Evolutionary conservation across 2,113 vertebrate genomes (phyloP).

Genomic region (Heteronetta atricapilla): DNA sequence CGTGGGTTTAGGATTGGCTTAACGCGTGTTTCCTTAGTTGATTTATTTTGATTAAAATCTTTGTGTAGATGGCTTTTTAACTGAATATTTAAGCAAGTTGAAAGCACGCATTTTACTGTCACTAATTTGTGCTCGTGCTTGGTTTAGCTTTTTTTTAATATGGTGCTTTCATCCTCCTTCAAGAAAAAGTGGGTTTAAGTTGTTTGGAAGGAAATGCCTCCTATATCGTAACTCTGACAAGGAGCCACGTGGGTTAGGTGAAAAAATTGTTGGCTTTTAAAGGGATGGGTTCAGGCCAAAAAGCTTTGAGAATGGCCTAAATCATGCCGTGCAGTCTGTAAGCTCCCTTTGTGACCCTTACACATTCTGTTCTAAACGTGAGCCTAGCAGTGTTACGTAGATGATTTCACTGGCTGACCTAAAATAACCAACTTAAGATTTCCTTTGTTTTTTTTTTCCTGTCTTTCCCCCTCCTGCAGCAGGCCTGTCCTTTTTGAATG

Average conservation of each 20-base stretch:
- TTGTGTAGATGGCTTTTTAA: constrained; percentile 9
- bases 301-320: constrained; percentile 2
- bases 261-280: background rate
- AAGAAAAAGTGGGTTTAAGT: constrained; percentile 14
- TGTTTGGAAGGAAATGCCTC: background rate
- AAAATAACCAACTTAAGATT: background rate
- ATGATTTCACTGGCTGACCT: constrained; percentile 16
- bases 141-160: constrained; percentile 22
- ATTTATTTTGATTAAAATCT: constrained; percentile 14
- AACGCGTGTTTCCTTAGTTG: background rate
- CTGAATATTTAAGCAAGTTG: constrained; percentile 28
- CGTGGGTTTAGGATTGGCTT: background rate
- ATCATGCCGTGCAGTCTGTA: background rate
- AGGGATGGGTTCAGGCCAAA: background rate
- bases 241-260: background rate
- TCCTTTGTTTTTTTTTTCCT: background rate
- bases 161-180: background rate
- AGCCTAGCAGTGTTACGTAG: background rate
- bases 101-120: constrained; percentile 1
- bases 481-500: background rate
- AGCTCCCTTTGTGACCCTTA: constrained; percentile 14
- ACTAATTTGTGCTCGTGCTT: constrained; percentile 9
- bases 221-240: background rate
- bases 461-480: background rate
- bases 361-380: background rate